phyloP scores from a whole-genome alignment of 30 jellyfish, hydroid and myxozoan species.

The Aurelia sp. region DNA sequence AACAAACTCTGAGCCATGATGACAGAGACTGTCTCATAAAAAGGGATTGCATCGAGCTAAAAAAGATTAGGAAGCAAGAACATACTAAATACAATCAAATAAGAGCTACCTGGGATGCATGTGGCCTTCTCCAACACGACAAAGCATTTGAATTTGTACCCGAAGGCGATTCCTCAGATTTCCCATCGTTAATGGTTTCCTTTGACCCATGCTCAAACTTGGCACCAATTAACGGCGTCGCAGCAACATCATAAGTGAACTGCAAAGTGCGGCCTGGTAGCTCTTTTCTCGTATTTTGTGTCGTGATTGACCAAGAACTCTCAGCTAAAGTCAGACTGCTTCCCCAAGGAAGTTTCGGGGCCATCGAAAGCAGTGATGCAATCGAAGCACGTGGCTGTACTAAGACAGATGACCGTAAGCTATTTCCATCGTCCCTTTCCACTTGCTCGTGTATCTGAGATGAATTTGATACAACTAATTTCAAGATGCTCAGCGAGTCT shows the following conservation, averaged over 20 bases:
- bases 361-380: constrained; percentile 92
- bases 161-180: constrained; percentile 55
- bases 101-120: constrained; percentile 90
- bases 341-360: constrained; percentile 96
- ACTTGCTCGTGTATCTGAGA: constrained; percentile 95
- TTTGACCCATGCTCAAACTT: constrained; percentile 71
- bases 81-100: no score
- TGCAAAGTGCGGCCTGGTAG: constrained; percentile 99
- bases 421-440: constrained; percentile 39
- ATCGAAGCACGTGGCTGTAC: constrained; percentile 97
- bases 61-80: no score
- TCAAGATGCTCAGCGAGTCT: constrained; percentile 91
- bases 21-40: no score
- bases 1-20: no score
- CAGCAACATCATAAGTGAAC: constrained; percentile 91
- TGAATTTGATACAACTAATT: constrained; percentile 96
- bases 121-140: constrained; percentile 97
- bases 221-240: constrained; percentile 98
- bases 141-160: constrained; percentile 63
- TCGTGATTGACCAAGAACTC: constrained; percentile 81
- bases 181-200: constrained; percentile 64
- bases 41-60: no score
- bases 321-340: constrained; percentile 87
- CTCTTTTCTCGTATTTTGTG: constrained; percentile 89
- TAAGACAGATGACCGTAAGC: constrained; percentile 76